Evolutionary conservation across 1,140 invertebrate species (phyloP).

Genomic region (Drosophila orosa): DNA sequence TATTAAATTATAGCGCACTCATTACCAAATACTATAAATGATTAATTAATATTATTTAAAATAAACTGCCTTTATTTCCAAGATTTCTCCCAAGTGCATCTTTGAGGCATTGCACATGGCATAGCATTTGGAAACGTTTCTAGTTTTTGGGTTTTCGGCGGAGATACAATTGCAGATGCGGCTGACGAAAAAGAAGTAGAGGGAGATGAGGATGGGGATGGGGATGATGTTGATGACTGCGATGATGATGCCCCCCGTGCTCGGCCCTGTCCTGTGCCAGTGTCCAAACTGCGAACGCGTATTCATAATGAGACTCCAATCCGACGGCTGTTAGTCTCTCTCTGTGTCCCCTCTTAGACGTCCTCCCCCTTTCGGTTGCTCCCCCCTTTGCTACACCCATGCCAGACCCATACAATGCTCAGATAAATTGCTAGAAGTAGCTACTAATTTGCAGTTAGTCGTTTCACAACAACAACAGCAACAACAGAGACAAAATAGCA

Average conservation of each 20-base stretch:
- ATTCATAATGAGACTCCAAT: slow-evolving; percentile 73
- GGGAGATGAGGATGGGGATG: not conserved
- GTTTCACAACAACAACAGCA: slow-evolving; percentile 48
- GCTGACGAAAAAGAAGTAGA: slow-evolving; percentile 10
- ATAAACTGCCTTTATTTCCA: not conserved
- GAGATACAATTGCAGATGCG: slow-evolving; percentile 41
- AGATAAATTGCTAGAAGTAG: slow-evolving; percentile 79
- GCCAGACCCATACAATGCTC: slow-evolving; percentile 49
- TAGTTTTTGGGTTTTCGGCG: slow-evolving; percentile 26
- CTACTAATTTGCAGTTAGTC: slow-evolving; percentile 79
- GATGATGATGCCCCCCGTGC: slow-evolving; percentile 22
- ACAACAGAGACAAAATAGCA: slow-evolving; percentile 20
- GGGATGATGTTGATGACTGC: slow-evolving; percentile 11
- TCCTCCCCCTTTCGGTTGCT: not conserved
- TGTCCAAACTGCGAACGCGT: slow-evolving; percentile 36
- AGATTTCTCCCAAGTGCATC: slow-evolving; percentile 6
- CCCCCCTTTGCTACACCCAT: not conserved
- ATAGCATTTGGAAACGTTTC: slow-evolving; percentile 33
- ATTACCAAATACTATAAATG: not conserved
- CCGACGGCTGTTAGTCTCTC: slow-evolving; percentile 34
- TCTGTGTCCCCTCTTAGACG: too few relatives aligned
- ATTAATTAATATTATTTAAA: not conserved
- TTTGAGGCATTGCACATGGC: slow-evolving; percentile 26
- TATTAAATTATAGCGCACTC: not conserved
- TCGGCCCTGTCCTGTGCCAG: not conserved